Percentiles rank a stretch among this genome's conserved stretches.
phyloP scores from a whole-genome alignment of 2,888 invertebrate species.

The Pristionchus fissidentatus region DNA sequence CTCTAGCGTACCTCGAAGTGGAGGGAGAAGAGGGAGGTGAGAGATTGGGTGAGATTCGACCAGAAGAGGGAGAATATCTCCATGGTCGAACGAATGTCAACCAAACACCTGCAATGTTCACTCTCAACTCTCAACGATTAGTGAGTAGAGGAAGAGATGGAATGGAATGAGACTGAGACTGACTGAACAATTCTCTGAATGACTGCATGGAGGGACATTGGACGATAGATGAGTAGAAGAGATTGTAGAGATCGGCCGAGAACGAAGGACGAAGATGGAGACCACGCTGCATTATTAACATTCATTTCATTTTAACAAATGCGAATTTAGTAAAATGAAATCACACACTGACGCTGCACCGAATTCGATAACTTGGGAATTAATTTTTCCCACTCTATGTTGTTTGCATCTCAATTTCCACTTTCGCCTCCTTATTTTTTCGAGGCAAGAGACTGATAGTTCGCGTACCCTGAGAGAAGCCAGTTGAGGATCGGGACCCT shows the following conservation, averaged over 20 bases:
- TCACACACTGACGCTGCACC: neutral
- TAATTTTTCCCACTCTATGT: neutral
- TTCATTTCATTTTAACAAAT: neutral
- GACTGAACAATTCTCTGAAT: constrained; percentile 56
- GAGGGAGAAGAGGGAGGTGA: neutral
- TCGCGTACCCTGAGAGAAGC: constrained; percentile 53
- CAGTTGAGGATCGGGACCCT: constrained; percentile 55
- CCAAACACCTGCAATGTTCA: constrained; percentile 12
- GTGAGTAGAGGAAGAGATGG: neutral
- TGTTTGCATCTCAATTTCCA: neutral
- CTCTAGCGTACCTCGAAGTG: constrained; percentile 17
- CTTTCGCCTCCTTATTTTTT: neutral
- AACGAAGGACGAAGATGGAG: constrained; percentile 58
- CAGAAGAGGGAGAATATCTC: constrained; percentile 40
- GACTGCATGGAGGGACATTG: constrained; percentile 59
- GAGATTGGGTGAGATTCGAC: constrained; percentile 30
- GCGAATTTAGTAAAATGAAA: neutral
- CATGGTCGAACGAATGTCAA: constrained; percentile 48
- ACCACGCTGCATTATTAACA: neutral
- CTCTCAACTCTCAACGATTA: neutral
- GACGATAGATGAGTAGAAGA: constrained; percentile 56
- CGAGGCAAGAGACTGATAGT: too few species aligned
- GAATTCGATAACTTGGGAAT: too few species aligned
- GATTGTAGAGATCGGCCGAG: constrained; percentile 52
- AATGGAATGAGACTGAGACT: constrained; percentile 24